These are phyloP conservation scores for Hemicrepidius hirtus DNA, from an alignment of 2,888 invertebrate genomes.

Conservation along the genomic window DNA sequence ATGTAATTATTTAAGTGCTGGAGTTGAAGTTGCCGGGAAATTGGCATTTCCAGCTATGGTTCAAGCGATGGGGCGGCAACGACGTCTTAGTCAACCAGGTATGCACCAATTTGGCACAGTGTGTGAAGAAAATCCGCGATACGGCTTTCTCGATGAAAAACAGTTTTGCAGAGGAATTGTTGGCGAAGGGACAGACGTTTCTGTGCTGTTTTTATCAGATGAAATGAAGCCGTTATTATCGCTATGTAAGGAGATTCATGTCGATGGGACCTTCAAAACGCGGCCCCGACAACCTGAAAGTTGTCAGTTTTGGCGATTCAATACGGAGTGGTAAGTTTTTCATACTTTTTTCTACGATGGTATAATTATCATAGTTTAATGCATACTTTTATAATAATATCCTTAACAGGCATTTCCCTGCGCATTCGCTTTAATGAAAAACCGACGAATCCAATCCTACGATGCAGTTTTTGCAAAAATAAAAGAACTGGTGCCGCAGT, in stretches of 20 bases:
- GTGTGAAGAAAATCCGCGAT: background rate
- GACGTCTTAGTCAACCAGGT: background rate
- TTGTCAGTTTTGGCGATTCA: background rate
- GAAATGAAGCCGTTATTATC: background rate
- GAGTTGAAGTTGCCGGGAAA: background rate
- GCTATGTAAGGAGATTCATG: background rate
- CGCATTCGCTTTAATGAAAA: no score
- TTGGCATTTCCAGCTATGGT: slow-evolving; percentile 8
- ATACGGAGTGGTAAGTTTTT: background rate
- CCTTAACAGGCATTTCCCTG: no score
- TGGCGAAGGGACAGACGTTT: background rate
- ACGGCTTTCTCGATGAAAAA: background rate
- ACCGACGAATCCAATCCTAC: no score
- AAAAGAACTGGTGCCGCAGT: no score
- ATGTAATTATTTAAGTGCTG: no score
- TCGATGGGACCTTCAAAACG: background rate
- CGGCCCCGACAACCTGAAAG: background rate
- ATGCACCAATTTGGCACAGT: background rate
- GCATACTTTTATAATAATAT: no score
- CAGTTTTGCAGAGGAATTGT: background rate
- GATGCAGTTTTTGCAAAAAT: no score
- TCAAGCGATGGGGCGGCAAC: background rate
- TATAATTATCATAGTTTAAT: no score
- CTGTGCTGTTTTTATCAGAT: background rate
- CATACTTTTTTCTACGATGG: no score